phyloP scores from a whole-genome alignment of 1,140 invertebrate species.

The Paramacrobiotus metropolitanus region DNA sequence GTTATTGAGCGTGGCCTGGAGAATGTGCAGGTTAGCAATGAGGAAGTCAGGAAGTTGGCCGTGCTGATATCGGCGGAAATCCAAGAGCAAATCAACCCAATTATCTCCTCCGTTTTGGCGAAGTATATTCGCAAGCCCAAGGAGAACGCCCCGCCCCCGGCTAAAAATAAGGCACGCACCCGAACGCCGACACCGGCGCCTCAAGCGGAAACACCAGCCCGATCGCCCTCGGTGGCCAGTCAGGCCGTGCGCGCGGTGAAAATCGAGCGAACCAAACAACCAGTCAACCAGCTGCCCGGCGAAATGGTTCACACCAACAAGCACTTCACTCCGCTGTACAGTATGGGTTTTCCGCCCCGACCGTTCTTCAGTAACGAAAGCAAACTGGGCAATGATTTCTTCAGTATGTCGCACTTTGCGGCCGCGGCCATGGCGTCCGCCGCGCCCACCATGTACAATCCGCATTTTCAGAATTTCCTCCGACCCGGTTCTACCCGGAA shows the following conservation, averaged over 20 bases:
- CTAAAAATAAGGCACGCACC: too few relatives aligned
- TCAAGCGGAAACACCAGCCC: neutral
- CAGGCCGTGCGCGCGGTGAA: slow-evolving; percentile 10
- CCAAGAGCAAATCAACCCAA: neutral
- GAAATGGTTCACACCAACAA: too few relatives aligned
- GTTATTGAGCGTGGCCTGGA: too few relatives aligned
- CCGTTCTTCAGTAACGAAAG: slow-evolving; percentile 19
- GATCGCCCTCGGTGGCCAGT: too few relatives aligned
- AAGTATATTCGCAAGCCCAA: neutral
- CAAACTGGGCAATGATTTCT: slow-evolving; percentile 14
- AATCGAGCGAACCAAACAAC: neutral
- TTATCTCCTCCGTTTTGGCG: neutral
- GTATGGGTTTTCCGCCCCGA: slow-evolving; percentile 26
- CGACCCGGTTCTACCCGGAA: slow-evolving; percentile 25
- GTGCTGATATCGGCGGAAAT: slow-evolving; percentile 6
- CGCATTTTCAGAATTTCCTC: slow-evolving; percentile 10
- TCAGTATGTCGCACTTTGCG: slow-evolving; percentile 13
- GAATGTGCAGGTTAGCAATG: slow-evolving; percentile 48
- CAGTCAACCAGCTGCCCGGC: neutral
- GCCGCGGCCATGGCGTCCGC: slow-evolving; percentile 23
- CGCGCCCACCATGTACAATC: slow-evolving; percentile 12
- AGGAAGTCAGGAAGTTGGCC: slow-evolving; percentile 24
- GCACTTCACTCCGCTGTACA: neutral
- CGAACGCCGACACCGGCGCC: too few relatives aligned
- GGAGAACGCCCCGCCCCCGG: neutral